These are phyloP conservation scores for Serripes groenlandicus DNA, from an alignment of 2,888 invertebrate genomes.

Conservation along the genomic window DNA sequence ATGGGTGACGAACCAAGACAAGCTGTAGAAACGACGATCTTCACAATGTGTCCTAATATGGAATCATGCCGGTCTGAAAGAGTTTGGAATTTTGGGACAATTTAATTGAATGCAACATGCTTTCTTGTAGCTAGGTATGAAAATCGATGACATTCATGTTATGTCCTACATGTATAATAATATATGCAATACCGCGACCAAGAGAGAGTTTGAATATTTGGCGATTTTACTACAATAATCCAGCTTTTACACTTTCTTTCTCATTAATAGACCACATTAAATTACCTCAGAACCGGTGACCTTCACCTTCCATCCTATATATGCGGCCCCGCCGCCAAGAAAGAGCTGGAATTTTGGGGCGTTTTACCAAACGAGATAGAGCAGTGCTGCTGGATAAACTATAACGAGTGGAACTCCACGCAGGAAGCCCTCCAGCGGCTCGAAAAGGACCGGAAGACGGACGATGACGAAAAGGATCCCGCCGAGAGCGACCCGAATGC, in stretches of 20 bases:
- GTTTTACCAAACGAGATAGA: conserved; percentile 74
- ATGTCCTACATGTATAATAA: too few species aligned
- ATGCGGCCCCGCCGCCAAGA: conserved; percentile 73
- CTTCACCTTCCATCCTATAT: conserved; percentile 73
- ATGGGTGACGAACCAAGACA: too few species aligned
- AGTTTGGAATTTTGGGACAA: too few species aligned
- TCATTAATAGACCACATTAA: conserved; percentile 62
- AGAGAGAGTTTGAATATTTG: too few species aligned
- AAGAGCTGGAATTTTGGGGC: conserved; percentile 79
- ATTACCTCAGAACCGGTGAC: conserved; percentile 72
- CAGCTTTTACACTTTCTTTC: not conserved
- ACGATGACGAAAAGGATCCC: conserved; percentile 23
- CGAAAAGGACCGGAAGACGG: conserved; percentile 68
- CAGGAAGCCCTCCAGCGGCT: conserved; percentile 68
- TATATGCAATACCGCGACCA: too few species aligned
- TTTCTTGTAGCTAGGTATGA: too few species aligned
- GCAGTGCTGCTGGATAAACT: conserved; percentile 78
- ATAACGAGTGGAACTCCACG: conserved; percentile 78
- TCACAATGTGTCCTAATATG: too few species aligned
- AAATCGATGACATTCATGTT: too few species aligned
- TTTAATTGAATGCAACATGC: too few species aligned
- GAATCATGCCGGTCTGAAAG: too few species aligned
- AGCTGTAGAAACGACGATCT: too few species aligned
- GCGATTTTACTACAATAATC: too few species aligned
- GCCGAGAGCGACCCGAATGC: not conserved